Percentiles rank a stretch among this genome's conserved stretches.
Evolutionary conservation across 2,888 invertebrate genomes (phyloP).

Genomic region (Phymatocera aterrima): DNA sequence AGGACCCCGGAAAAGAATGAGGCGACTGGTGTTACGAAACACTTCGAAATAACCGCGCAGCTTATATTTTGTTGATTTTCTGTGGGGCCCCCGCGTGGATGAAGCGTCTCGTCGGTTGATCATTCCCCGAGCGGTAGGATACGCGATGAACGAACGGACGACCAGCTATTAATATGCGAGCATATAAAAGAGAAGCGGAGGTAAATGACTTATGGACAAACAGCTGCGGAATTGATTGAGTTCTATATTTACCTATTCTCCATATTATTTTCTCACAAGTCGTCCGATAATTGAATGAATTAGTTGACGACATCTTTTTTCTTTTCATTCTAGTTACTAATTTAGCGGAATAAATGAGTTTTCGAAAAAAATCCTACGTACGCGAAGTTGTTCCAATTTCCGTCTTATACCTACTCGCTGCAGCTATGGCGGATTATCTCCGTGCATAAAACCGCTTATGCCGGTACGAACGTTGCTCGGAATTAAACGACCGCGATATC

Average conservation of each 20-base stretch:
- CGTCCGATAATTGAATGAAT: background rate
- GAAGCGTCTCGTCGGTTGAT: background rate
- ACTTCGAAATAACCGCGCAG: background rate
- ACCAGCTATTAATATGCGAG: conserved; percentile 26
- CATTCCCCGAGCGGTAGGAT: background rate
- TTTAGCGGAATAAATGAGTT: background rate
- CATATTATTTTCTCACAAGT: conserved; percentile 4
- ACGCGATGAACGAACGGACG: background rate
- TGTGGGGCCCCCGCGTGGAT: background rate
- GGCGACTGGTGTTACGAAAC: conserved; percentile 23
- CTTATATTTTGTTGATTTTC: conserved; percentile 8
- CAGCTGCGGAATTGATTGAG: conserved; percentile 23
- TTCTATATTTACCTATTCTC: conserved; percentile 34
- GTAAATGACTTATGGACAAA: conserved; percentile 22
- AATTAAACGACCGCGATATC: conserved; percentile 23
- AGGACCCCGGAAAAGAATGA: background rate
- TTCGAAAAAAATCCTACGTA: no score
- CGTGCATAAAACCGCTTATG: background rate
- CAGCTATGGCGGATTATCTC: background rate
- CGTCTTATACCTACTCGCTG: background rate
- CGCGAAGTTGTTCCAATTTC: no score
- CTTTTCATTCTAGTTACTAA: no score
- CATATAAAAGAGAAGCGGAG: background rate
- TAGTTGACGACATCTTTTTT: background rate
- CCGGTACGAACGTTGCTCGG: background rate